Conservation (phyloP, 2,888 invertebrate genomes). For the Lepidochitona cinerea region DNA sequence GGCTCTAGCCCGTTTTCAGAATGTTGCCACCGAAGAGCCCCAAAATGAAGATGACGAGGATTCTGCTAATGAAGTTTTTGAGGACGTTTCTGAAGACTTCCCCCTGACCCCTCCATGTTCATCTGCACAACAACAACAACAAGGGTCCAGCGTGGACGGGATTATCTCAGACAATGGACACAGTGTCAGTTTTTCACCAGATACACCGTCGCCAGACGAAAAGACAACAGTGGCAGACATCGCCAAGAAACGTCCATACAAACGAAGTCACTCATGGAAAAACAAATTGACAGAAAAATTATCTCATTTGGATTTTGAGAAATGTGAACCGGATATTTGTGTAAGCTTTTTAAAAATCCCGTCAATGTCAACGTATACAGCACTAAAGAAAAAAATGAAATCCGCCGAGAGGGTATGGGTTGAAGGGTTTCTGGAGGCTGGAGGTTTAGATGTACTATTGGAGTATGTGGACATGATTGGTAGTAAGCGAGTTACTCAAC, state of each 20-base stretch:
- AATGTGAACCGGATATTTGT: slow-evolving; percentile 53
- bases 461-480: slow-evolving; percentile 62
- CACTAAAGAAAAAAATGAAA: slow-evolving; percentile 61
- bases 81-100: neutral
- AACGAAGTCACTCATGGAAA: neutral
- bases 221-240: neutral
- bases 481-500: slow-evolving; percentile 52
- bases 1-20: neutral
- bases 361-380: slow-evolving; percentile 45
- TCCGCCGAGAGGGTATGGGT: slow-evolving; percentile 57
- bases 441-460: slow-evolving; percentile 56
- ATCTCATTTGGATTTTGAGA: slow-evolving; percentile 48
- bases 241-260: neutral
- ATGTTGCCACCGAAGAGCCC: neutral
- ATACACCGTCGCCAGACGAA: neutral
- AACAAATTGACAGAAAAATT: slow-evolving; percentile 39
- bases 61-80: neutral
- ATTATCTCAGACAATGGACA: neutral
- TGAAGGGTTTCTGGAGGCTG: slow-evolving; percentile 62
- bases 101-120: neutral
- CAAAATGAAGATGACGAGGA: neutral
- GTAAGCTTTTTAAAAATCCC: slow-evolving; percentile 50
- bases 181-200: neutral
- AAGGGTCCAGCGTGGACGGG: neutral
- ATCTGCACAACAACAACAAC: neutral